These are phyloP conservation scores for Stictonetta naevosa DNA, from an alignment of 2,113 vertebrate species.

Conservation along the genomic window DNA sequence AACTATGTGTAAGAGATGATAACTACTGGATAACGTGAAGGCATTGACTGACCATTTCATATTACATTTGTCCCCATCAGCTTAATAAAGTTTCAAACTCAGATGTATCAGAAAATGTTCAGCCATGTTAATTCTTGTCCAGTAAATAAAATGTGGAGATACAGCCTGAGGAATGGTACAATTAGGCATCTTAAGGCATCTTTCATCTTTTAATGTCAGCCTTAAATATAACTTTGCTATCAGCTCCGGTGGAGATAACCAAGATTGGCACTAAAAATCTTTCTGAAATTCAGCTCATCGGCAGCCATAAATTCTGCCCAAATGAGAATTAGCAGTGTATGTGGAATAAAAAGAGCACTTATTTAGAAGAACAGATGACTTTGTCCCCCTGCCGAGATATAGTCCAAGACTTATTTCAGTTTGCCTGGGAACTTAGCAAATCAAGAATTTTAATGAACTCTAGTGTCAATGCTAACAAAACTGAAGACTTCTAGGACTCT, in stretches of 20 bases:
- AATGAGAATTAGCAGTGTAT: slow-evolving; percentile 13
- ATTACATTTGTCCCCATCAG: not conserved
- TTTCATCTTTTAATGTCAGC: not conserved
- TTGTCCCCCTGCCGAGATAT: not conserved
- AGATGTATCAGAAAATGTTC: not conserved
- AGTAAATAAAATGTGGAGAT: not conserved
- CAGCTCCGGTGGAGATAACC: not conserved
- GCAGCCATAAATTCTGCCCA: not conserved
- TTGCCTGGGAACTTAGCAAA: not conserved
- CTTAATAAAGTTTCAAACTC: not conserved
- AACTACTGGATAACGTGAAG: not conserved
- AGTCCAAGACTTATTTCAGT: slow-evolving; percentile 1
- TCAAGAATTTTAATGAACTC: slow-evolving; percentile 2
- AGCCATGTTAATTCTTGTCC: not conserved
- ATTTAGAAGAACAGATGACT: slow-evolving; percentile 28
- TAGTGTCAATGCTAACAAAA: slow-evolving; percentile 10
- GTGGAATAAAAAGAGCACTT: slow-evolving; percentile 12
- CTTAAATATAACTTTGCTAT: not conserved
- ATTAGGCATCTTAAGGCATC: not conserved
- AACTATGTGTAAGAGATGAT: not conserved
- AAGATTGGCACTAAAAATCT: not conserved
- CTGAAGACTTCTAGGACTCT: not conserved
- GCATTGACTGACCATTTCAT: not conserved
- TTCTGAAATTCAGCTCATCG: not conserved
- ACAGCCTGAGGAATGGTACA: not conserved